These are phyloP conservation scores for Drosophila baimaii DNA, from an alignment of 1,140 invertebrate species.

Conservation along the genomic window DNA sequence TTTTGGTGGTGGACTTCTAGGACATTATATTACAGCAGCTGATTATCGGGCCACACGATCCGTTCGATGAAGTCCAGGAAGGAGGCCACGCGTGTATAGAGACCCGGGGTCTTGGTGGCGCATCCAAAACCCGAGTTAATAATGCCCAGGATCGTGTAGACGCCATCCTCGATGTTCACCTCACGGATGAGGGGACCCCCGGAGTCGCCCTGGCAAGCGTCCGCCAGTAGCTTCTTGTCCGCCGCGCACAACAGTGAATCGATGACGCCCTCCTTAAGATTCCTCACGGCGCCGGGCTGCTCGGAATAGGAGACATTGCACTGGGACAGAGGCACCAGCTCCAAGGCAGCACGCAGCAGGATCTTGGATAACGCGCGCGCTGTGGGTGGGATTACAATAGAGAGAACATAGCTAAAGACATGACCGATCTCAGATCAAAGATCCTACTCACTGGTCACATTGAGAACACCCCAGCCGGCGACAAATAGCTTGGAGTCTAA, in stretches of 20 bases:
- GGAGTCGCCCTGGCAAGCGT: slow-evolving; percentile 88
- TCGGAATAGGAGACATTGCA: slow-evolving; percentile 50
- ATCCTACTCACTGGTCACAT: slow-evolving; percentile 69
- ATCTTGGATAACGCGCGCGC: slow-evolving; percentile 56
- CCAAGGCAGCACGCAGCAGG: slow-evolving; percentile 63
- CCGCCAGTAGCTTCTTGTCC: slow-evolving; percentile 84
- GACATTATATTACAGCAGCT: background rate
- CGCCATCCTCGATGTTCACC: slow-evolving; percentile 46
- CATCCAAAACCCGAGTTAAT: slow-evolving; percentile 89
- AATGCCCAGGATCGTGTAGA: slow-evolving; percentile 85
- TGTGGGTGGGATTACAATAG: slow-evolving; percentile 8
- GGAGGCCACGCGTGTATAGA: slow-evolving; percentile 88
- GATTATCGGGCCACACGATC: slow-evolving; percentile 86
- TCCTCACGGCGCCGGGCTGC: slow-evolving; percentile 13
- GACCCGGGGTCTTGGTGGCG: slow-evolving; percentile 86
- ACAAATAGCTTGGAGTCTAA: slow-evolving; percentile 45
- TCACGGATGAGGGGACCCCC: slow-evolving; percentile 87
- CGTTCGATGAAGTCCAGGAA: slow-evolving; percentile 88
- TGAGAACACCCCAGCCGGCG: slow-evolving; percentile 72
- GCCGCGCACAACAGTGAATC: slow-evolving; percentile 86
- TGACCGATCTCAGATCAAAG: too few species aligned
- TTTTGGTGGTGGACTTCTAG: background rate
- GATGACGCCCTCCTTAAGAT: slow-evolving; percentile 52
- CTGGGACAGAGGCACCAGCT: slow-evolving; percentile 43
- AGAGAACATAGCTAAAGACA: too few species aligned